Evolutionary conservation across 2,888 invertebrate species (phyloP).

Genomic region (Amiota minor): DNA sequence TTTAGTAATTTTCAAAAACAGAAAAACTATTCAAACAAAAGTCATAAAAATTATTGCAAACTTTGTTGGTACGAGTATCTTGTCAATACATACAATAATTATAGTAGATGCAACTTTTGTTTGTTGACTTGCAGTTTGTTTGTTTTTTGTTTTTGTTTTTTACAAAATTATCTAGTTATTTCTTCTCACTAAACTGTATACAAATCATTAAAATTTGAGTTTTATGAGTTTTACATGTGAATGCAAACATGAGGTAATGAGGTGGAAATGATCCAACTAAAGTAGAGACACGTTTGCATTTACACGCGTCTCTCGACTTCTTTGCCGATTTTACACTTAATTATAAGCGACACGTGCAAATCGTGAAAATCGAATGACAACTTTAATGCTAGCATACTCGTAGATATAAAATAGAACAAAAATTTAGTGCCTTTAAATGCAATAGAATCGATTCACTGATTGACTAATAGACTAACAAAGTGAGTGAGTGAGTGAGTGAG

Average conservation of each 20-base stretch:
- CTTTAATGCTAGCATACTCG: too few relatives aligned
- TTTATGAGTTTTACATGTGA: neutral
- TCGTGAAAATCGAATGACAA: too few relatives aligned
- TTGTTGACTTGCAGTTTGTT: too few relatives aligned
- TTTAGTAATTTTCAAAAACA: too few relatives aligned
- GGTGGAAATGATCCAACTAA: neutral
- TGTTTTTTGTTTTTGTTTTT: too few relatives aligned
- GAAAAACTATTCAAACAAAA: neutral
- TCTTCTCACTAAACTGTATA: neutral
- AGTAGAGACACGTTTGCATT: neutral
- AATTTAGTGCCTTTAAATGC: too few relatives aligned
- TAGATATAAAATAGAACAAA: too few relatives aligned
- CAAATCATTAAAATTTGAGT: constrained; percentile 9
- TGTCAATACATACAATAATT: constrained; percentile 8
- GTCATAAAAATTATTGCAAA: neutral
- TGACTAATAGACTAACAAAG: too few relatives aligned
- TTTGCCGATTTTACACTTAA: constrained; percentile 24
- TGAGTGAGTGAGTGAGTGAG: too few relatives aligned
- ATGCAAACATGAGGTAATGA: neutral
- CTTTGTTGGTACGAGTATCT: neutral
- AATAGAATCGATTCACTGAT: too few relatives aligned
- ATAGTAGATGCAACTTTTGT: neutral
- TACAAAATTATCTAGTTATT: neutral
- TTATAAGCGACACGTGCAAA: neutral
- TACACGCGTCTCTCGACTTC: neutral